A percentile compares a stretch with the other conserved stretches of the same genome.
Conservation (phyloP, 2,113 vertebrate species). For the Triplophysa rosa region DNA sequence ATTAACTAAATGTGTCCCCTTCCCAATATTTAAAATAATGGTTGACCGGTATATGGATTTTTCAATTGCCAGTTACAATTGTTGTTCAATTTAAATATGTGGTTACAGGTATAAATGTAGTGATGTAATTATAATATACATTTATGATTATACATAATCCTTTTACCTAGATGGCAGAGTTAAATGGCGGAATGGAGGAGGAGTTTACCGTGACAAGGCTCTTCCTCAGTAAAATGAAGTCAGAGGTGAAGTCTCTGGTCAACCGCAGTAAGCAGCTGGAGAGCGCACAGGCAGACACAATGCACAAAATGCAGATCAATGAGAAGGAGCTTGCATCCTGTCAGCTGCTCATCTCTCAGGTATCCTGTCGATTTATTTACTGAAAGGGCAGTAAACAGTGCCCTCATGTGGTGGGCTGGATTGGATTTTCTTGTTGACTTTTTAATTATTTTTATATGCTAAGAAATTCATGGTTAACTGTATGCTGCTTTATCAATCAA, state of each 20-base stretch:
- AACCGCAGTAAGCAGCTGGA: constrained; percentile 88
- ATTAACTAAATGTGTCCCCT: neutral
- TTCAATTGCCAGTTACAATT: too few species aligned
- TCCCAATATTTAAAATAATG: too few species aligned
- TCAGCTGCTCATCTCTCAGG: constrained; percentile 86
- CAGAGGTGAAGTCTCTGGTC: constrained; percentile 86
- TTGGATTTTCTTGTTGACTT: neutral
- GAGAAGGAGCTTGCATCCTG: constrained; percentile 85
- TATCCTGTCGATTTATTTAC: constrained; percentile 39
- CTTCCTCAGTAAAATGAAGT: constrained; percentile 90
- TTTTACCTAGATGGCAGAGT: constrained; percentile 76
- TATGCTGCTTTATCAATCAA: too few species aligned
- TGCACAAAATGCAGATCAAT: constrained; percentile 83
- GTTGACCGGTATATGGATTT: too few species aligned
- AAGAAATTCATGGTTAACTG: too few species aligned
- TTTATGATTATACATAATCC: too few species aligned
- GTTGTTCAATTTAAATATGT: too few species aligned
- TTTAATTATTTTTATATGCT: too few species aligned
- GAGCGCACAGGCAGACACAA: constrained; percentile 80
- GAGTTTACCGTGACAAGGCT: constrained; percentile 89
- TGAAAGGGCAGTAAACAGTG: neutral
- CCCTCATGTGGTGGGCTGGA: constrained; percentile 4
- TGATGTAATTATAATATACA: too few species aligned
- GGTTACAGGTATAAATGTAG: too few species aligned
- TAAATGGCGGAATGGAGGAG: constrained; percentile 85